Evolutionary conservation across 35 echinoderm and acorn worm species (phyloP).

Genomic region (Amphiura filiformis): DNA sequence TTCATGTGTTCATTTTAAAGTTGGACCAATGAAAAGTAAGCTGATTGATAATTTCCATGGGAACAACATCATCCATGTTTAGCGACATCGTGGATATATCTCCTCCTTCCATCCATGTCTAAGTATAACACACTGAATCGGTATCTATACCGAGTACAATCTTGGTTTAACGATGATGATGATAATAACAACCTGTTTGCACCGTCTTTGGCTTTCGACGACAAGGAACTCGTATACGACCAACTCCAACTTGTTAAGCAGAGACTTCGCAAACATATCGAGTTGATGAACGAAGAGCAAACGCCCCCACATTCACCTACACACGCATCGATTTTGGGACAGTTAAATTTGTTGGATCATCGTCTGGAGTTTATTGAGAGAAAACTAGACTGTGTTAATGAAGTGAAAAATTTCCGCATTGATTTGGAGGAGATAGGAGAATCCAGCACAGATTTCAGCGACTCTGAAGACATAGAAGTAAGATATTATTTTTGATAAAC

Average conservation of each 20-base stretch:
- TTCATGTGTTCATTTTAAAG: too few species aligned
- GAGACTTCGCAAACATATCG: not conserved
- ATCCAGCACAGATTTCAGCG: not conserved
- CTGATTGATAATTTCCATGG: too few species aligned
- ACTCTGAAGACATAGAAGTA: not conserved
- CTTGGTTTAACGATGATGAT: not conserved
- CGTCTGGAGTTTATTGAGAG: not conserved
- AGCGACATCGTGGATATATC: too few species aligned
- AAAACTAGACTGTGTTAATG: not conserved
- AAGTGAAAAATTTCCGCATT: not conserved
- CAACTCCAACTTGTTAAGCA: not conserved
- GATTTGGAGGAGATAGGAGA: not conserved
- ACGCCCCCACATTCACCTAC: not conserved
- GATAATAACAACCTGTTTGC: not conserved
- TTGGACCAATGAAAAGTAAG: too few species aligned
- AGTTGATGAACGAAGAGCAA: not conserved
- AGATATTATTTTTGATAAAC: not conserved
- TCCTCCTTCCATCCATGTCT: not conserved
- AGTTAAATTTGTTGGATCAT: not conserved
- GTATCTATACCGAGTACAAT: constrained; percentile 1
- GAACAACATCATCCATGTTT: too few species aligned
- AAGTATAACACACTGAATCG: not conserved
- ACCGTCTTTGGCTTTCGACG: not conserved
- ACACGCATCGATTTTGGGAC: not conserved
- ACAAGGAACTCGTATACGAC: not conserved